These are phyloP conservation scores for Coturnix japonica DNA, from an alignment of 2,113 vertebrate genomes.

Conservation along the genomic window DNA sequence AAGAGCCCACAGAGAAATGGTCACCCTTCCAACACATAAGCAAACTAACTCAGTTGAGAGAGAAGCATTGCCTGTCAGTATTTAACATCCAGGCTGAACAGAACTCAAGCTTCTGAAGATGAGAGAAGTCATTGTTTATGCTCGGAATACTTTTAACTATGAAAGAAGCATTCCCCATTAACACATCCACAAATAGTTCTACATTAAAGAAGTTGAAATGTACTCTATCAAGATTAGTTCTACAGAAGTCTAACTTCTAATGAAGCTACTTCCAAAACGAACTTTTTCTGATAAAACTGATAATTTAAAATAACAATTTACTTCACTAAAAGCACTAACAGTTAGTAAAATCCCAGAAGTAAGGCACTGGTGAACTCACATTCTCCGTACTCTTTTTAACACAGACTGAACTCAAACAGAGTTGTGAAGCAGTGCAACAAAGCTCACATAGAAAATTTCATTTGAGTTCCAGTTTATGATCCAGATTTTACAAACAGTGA, in stretches of 20 bases:
- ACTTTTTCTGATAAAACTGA: not conserved
- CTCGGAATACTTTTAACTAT: not conserved
- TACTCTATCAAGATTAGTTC: not conserved
- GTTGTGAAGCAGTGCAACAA: not conserved
- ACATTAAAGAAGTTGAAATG: not conserved
- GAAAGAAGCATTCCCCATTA: not conserved
- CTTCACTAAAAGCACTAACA: not conserved
- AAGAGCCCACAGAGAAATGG: not conserved
- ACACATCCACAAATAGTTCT: not conserved
- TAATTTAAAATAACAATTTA: constrained; percentile 38
- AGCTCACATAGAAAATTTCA: not conserved
- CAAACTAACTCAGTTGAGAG: not conserved
- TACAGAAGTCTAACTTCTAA: not conserved
- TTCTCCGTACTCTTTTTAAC: not conserved
- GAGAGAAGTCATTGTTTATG: not conserved
- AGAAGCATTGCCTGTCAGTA: not conserved
- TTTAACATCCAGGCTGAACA: not conserved
- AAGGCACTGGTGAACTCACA: constrained; percentile 3
- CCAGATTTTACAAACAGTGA: not conserved
- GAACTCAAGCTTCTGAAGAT: not conserved
- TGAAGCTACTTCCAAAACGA: not conserved
- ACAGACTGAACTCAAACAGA: constrained; percentile 42
- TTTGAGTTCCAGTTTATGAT: not conserved
- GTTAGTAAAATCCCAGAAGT: constrained; percentile 44
- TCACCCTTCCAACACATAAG: not conserved